Conservation (phyloP, 1,140 invertebrate genomes). For the Carposina sasakii region DNA sequence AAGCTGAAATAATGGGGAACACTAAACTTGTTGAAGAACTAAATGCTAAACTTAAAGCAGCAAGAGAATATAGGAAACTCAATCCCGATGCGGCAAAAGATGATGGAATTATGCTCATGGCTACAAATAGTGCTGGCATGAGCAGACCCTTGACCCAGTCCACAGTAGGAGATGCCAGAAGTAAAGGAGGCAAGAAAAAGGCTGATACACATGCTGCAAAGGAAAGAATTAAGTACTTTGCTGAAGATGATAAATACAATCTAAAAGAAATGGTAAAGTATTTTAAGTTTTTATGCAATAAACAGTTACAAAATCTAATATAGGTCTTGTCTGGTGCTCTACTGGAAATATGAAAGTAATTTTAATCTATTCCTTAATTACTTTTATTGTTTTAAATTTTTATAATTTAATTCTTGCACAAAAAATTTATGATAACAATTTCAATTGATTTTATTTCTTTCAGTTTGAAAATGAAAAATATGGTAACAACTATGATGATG, state of each 20-base stretch:
- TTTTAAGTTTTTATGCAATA: too few relatives aligned
- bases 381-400: too few relatives aligned
- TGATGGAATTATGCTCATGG: constrained; percentile 81
- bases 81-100: constrained; percentile 55
- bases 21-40: constrained; percentile 78
- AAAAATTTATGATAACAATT: too few relatives aligned
- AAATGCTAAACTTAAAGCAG: constrained; percentile 82
- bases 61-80: constrained; percentile 75
- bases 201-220: constrained; percentile 83
- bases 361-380: too few relatives aligned
- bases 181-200: constrained; percentile 72
- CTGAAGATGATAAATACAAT: constrained; percentile 92
- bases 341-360: too few relatives aligned
- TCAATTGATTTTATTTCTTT: constrained; percentile 46
- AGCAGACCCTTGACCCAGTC: constrained; percentile 71
- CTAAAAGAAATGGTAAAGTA: constrained; percentile 86
- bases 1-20: constrained; percentile 93
- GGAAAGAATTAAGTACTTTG: constrained; percentile 87
- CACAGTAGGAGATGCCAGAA: constrained; percentile 49
- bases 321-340: too few relatives aligned
- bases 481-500: constrained; percentile 85
- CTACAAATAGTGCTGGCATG: constrained; percentile 79
- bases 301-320: too few relatives aligned
- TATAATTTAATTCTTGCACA: too few relatives aligned
- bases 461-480: constrained; percentile 93